Base-by-base conservation (phyloP, 2,113 vertebrate species). In the Camarhynchus parvulus region DNA sequence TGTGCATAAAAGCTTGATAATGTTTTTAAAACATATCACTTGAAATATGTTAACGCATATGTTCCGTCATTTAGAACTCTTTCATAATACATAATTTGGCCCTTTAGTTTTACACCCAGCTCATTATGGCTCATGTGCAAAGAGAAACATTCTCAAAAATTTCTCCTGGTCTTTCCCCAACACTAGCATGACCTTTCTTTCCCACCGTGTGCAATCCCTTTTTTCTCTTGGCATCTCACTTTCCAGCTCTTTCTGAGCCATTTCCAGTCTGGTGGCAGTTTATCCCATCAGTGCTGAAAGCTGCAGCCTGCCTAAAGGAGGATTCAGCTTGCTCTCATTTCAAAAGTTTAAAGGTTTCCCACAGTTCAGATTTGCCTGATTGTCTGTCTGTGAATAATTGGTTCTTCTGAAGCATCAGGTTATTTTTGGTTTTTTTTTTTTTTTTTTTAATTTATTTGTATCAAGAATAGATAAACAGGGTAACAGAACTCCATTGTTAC, bases 31-130 rank as follows among this genome's bases (percentile, higher is more conserved):
- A 97, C 95, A 97, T 87, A 95, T 95, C 94, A 94, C 87, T 96
- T 95, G 92, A 97, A 97, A 96, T 96, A 97, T 97, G 95, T 87
- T 95, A 96, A 95, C 62, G 89, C 96, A 97, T 96, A 96, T 96
- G 95, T 94, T 95, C 91, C 77, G 86, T 87, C 94, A 52, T 94
- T 95, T 95, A 92, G 73, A 92, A 41, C 58, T 87, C 96, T 91
- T 82, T 82, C 91, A 94, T 89, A 94, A 97, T 64, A 89, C 83
- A 92, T 91, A 17, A 92, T 92, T 94, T 92, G 96, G 89, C 92
- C 96, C 94, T 89, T 97, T 68, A 84, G 81, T 82, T 96, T 96
- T 94, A 95, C 58, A 87, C 89, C 49, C 91, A 75, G 83, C 83
- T 94, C 83, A 61, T 92, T 95, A 94, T 28, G 61, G 76, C 80